These are phyloP conservation scores for Agonum fuliginosum DNA, from an alignment of 2,888 invertebrate species.

Conservation along the genomic window DNA sequence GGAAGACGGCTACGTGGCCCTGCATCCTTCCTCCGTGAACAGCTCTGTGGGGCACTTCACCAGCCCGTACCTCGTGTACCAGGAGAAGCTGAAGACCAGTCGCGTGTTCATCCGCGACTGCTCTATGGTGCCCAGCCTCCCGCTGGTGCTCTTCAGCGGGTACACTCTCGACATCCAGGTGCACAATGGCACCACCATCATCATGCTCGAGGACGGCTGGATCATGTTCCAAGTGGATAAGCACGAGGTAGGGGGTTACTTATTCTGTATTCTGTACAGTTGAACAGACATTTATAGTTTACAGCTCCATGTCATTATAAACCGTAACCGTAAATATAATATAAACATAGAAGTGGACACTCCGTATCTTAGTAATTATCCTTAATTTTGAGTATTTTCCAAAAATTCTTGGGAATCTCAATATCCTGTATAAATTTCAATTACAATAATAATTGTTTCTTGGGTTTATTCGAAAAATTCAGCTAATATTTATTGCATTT, in stretches of 20 bases:
- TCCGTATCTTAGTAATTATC: too few relatives aligned
- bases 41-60: constrained; percentile 79
- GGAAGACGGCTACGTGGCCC: constrained; percentile 79
- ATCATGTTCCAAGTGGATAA: constrained; percentile 86
- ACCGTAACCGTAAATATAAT: too few relatives aligned
- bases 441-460: constrained; percentile 52
- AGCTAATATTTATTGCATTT: constrained; percentile 29
- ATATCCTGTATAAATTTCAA: constrained; percentile 23
- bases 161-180: constrained; percentile 83
- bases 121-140: constrained; percentile 85
- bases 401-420: constrained; percentile 22
- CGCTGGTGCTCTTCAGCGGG: constrained; percentile 84
- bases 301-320: too few relatives aligned
- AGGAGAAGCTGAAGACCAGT: constrained; percentile 89
- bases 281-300: too few relatives aligned
- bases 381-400: background rate
- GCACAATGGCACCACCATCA: constrained; percentile 83
- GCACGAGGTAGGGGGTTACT: constrained; percentile 77
- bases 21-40: constrained; percentile 88
- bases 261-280: background rate
- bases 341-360: too few relatives aligned
- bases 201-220: constrained; percentile 88
- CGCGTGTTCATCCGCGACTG: constrained; percentile 87
- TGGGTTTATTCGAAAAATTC: background rate
- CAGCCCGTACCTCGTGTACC: constrained; percentile 87